These are phyloP conservation scores for Cyphomyrmex costatus DNA, from an alignment of 1,140 invertebrate species.

Conservation along the genomic window DNA sequence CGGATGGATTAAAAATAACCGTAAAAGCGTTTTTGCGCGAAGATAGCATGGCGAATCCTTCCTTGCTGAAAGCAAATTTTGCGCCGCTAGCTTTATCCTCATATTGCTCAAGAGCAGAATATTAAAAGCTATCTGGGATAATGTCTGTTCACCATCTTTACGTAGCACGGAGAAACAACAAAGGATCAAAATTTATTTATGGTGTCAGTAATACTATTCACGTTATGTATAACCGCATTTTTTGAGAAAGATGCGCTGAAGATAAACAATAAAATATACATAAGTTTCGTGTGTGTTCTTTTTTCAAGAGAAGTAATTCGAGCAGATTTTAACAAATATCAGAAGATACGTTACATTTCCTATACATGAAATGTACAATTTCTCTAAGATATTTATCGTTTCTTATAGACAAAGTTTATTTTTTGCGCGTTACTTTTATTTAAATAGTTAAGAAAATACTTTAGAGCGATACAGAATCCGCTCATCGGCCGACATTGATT, in stretches of 20 bases:
- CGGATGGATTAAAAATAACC: conserved; percentile 64
- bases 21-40: conserved; percentile 54
- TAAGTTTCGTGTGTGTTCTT: neutral
- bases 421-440: conserved; percentile 2
- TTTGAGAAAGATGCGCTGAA: neutral
- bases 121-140: conserved; percentile 60
- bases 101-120: conserved; percentile 52
- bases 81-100: conserved; percentile 34
- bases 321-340: neutral
- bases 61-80: conserved; percentile 45
- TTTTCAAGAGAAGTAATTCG: neutral
- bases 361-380: neutral
- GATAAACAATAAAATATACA: conserved; percentile 19
- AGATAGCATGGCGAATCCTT: conserved; percentile 33
- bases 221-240: neutral
- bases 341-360: neutral
- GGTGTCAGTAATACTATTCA: neutral
- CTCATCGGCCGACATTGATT: conserved; percentile 30
- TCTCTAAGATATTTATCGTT: neutral
- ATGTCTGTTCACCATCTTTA: conserved; percentile 45
- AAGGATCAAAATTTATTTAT: conserved; percentile 59
- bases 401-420: neutral
- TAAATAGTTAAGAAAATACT: conserved; percentile 24
- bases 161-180: conserved; percentile 33
- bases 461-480: neutral